Evolutionary conservation across 1,140 invertebrate species (phyloP).

Genomic region (Hypsibius dujardini): DNA sequence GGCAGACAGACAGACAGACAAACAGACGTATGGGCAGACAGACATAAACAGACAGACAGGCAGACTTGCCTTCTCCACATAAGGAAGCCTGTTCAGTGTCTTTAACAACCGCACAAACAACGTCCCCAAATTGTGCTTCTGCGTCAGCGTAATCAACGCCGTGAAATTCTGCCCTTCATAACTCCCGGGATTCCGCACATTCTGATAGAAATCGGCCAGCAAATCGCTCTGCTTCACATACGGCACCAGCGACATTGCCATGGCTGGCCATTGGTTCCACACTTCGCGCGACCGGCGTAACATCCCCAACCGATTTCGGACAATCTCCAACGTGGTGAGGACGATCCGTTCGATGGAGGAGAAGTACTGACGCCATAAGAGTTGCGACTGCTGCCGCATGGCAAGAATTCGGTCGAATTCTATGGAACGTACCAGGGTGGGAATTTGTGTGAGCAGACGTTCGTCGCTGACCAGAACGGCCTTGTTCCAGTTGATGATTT

Average conservation of each 20-base stretch:
- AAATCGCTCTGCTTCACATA: background rate
- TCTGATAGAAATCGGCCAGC: background rate
- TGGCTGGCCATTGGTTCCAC: background rate
- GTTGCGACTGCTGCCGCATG: slow-evolving; percentile 75
- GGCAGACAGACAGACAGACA: no score
- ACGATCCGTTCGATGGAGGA: slow-evolving; percentile 93
- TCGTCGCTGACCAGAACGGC: slow-evolving; percentile 86
- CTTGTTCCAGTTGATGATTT: slow-evolving; percentile 89
- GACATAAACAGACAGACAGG: no score
- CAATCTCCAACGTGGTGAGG: slow-evolving; percentile 75
- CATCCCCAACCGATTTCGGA: slow-evolving; percentile 19
- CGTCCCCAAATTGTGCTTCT: background rate
- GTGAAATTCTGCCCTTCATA: background rate
- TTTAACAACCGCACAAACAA: background rate
- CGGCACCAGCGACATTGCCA: background rate
- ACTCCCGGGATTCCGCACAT: background rate
- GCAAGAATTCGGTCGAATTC: slow-evolving; percentile 57
- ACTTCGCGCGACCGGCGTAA: background rate
- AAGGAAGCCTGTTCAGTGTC: background rate
- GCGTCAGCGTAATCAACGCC: background rate
- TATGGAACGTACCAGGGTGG: slow-evolving; percentile 71
- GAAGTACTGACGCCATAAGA: slow-evolving; percentile 89
- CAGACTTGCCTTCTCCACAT: background rate
- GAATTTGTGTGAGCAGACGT: slow-evolving; percentile 74
- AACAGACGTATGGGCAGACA: no score